Evolutionary conservation across 1,140 invertebrate genomes (phyloP).

Genomic region (Protaetia brevitarsis): DNA sequence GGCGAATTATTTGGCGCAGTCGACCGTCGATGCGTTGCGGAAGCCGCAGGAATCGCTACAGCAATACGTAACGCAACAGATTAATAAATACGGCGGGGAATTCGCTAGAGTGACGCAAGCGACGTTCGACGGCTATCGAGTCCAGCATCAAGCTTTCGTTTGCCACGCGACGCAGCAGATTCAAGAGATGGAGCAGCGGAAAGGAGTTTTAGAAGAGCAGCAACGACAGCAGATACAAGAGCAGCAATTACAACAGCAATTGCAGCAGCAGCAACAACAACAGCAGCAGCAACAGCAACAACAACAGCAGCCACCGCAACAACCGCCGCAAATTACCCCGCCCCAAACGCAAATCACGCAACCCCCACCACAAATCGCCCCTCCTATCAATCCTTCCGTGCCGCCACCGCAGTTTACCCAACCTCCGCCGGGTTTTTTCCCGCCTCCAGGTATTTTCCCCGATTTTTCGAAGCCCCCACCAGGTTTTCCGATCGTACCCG

Average conservation of each 20-base stretch:
- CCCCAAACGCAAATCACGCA: slow-evolving; percentile 25
- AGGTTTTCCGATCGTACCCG: slow-evolving; percentile 63
- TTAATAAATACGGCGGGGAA: slow-evolving; percentile 71
- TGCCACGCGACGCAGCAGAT: slow-evolving; percentile 86
- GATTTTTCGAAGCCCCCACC: slow-evolving; percentile 84
- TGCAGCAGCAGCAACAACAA: slow-evolving; percentile 34
- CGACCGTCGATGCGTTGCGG: slow-evolving; percentile 81
- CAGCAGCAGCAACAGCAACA: slow-evolving; percentile 43
- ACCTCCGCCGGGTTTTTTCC: slow-evolving; percentile 58
- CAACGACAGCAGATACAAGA: slow-evolving; percentile 37
- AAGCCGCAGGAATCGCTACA: slow-evolving; percentile 75
- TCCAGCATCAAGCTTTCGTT: slow-evolving; percentile 93
- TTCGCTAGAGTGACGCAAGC: slow-evolving; percentile 58
- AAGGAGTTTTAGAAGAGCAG: slow-evolving; percentile 70
- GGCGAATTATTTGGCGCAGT: slow-evolving; percentile 85
- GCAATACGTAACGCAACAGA: slow-evolving; percentile 78
- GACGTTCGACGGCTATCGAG: slow-evolving; percentile 66
- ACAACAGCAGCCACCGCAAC: slow-evolving; percentile 43
- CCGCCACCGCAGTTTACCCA: slow-evolving; percentile 50
- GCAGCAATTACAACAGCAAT: slow-evolving; percentile 44
- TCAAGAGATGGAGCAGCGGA: slow-evolving; percentile 77
- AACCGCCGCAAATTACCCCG: slow-evolving; percentile 40
- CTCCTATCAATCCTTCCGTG: slow-evolving; percentile 33
- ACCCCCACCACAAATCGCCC: slow-evolving; percentile 31
- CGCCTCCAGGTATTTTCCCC: slow-evolving; percentile 57